phyloP scores from a whole-genome alignment of 2,797 vertebrate genomes.

The Antennarius maculatus region DNA sequence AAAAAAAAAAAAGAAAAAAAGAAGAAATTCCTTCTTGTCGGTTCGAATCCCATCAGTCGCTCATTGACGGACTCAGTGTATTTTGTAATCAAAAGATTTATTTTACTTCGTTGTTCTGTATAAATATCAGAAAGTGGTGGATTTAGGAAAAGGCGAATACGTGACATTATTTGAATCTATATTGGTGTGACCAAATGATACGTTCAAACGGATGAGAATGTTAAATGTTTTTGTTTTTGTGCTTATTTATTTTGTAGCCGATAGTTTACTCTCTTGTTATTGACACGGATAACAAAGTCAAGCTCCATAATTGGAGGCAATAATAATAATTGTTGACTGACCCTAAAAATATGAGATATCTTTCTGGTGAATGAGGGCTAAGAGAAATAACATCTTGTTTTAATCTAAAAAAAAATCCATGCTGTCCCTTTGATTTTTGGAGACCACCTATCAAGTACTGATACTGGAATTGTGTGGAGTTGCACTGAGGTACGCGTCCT shows the following conservation, averaged over 20 bases:
- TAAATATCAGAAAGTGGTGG: conserved; percentile 19
- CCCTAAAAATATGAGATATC: conserved; percentile 40
- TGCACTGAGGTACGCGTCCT: conserved; percentile 66
- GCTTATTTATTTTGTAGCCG: conserved; percentile 81
- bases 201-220: conserved; percentile 65
- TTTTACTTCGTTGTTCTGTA: conserved; percentile 48
- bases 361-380: conserved; percentile 33
- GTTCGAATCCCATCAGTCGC: conserved; percentile 36
- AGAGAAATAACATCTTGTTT: conserved; percentile 46
- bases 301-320: conserved; percentile 41
- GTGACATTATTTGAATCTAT: conserved; percentile 56
- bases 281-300: conserved; percentile 49
- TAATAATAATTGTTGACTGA: conserved; percentile 32
- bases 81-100: conserved; percentile 74
- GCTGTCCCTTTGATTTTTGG: conserved; percentile 25
- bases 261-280: conserved; percentile 64
- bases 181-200: conserved; percentile 79
- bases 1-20: too few species aligned
- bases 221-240: conserved; percentile 65
- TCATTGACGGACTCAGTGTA: conserved; percentile 58
- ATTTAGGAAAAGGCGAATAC: conserved; percentile 26
- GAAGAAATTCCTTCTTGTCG: conserved; percentile 36
- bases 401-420: conserved; percentile 27
- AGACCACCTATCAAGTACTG: conserved; percentile 51
- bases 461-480: conserved; percentile 55